phyloP scores from a whole-genome alignment of 2,113 vertebrate species.

The Pelvicachromis taeniatus region DNA sequence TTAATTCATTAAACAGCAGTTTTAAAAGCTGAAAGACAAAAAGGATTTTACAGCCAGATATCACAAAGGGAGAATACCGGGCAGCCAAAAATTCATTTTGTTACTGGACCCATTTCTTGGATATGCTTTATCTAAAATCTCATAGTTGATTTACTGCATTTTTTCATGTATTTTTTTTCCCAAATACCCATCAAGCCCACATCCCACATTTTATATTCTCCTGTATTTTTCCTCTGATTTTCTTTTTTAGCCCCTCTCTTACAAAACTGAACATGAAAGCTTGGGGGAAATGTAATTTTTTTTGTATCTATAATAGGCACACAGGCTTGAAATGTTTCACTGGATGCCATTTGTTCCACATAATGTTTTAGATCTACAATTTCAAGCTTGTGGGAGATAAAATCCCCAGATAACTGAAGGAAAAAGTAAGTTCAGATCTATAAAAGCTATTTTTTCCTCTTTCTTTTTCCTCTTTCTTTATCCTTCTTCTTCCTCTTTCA shows the following conservation, averaged over 20 bases:
- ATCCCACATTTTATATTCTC: not conserved
- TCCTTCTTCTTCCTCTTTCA: too few species aligned
- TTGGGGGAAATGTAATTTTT: not conserved
- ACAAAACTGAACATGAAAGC: not conserved
- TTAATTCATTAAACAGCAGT: not conserved
- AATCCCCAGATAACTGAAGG: conserved; percentile 6
- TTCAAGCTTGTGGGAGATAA: conserved; percentile 7
- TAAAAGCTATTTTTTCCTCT: not conserved
- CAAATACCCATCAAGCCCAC: not conserved
- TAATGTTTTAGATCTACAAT: not conserved
- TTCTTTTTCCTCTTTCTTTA: not conserved
- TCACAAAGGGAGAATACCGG: not conserved
- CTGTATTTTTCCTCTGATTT: not conserved
- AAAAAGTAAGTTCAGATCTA: not conserved
- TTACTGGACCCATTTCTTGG: not conserved
- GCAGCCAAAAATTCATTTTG: not conserved
- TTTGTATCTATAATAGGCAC: not conserved
- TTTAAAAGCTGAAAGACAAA: not conserved
- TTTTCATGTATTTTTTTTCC: not conserved
- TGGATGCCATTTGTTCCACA: not conserved
- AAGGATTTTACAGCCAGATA: not conserved
- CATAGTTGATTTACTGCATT: not conserved
- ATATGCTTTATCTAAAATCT: not conserved
- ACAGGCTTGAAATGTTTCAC: not conserved
- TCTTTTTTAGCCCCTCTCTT: not conserved